These are phyloP conservation scores for Barbus barbus DNA, from an alignment of 2,113 vertebrate genomes.

Conservation along the genomic window DNA sequence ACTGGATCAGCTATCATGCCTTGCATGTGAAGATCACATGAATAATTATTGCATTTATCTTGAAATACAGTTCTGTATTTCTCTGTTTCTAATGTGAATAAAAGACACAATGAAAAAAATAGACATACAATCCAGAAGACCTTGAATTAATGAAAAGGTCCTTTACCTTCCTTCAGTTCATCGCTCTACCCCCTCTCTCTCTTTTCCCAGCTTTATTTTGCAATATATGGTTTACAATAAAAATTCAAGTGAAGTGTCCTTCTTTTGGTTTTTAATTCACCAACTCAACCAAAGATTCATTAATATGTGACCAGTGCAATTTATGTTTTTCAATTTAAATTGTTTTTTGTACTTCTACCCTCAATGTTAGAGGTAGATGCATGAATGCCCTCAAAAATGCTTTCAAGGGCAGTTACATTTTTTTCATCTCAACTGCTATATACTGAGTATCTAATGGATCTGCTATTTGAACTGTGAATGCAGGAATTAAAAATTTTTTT, in stretches of 20 bases:
- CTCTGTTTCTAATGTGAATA: slow-evolving; percentile 19
- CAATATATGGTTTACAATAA: slow-evolving; percentile 32
- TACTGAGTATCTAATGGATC: not conserved
- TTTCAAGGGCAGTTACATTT: not conserved
- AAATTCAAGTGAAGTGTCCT: slow-evolving; percentile 32
- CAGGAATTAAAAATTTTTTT: not conserved
- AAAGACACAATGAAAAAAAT: slow-evolving; percentile 23
- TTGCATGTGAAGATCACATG: slow-evolving; percentile 25
- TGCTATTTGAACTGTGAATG: not conserved
- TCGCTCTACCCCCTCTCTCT: not conserved
- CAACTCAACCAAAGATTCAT: slow-evolving; percentile 22
- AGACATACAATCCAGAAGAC: slow-evolving; percentile 8
- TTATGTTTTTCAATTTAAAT: slow-evolving; percentile 39
- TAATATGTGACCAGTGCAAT: slow-evolving; percentile 45
- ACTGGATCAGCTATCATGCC: not conserved
- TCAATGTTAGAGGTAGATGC: not conserved
- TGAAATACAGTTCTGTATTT: slow-evolving; percentile 14
- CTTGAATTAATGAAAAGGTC: slow-evolving; percentile 11
- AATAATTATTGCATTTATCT: slow-evolving; percentile 52
- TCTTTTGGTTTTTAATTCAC: slow-evolving; percentile 38
- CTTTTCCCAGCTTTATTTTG: not conserved
- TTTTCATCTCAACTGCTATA: not conserved
- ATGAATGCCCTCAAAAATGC: not conserved
- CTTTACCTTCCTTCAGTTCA: not conserved
- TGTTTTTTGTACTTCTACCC: slow-evolving; percentile 14